Conservation (phyloP, 1,140 invertebrate species). For the Parasteatoda tepidariorum region DNA sequence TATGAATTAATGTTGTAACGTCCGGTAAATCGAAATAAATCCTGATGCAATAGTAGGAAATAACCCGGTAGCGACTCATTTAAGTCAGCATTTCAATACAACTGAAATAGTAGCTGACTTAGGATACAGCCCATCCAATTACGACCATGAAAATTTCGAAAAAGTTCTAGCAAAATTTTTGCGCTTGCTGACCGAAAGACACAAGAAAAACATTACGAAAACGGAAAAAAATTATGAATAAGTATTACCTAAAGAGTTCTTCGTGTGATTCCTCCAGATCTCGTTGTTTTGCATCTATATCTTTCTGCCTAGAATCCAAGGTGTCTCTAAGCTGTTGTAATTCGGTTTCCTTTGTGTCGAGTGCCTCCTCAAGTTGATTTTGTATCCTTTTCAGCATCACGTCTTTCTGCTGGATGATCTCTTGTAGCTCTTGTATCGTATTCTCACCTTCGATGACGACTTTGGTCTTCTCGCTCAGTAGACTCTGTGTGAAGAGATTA, state of each 20-base stretch:
- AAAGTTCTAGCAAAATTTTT: no score
- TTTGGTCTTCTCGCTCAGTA: slow-evolving; percentile 41
- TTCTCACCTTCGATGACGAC: slow-evolving; percentile 44
- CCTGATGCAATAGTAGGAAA: no score
- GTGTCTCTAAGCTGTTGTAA: slow-evolving; percentile 29
- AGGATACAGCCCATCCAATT: no score
- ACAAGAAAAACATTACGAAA: no score
- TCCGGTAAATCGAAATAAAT: no score
- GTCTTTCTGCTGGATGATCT: slow-evolving; percentile 49
- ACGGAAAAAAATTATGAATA: no score
- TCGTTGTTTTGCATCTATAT: slow-evolving; percentile 39
- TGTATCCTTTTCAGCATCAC: slow-evolving; percentile 34
- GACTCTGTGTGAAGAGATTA: not conserved
- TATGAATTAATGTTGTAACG: no score
- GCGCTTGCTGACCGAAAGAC: no score
- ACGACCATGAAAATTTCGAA: no score
- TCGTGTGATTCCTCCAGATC: slow-evolving; percentile 45
- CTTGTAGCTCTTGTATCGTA: slow-evolving; percentile 48
- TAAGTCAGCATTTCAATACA: no score
- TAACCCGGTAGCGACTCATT: no score
- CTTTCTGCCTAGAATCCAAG: slow-evolving; percentile 29
- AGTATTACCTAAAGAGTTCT: slow-evolving; percentile 42
- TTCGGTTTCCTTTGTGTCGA: slow-evolving; percentile 44
- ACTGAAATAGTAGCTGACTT: no score
- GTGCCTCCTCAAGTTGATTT: slow-evolving; percentile 39